A percentile compares a stretch with the other conserved stretches of the same genome.
These are phyloP conservation scores for Lithosia quadra DNA, from an alignment of 2,888 invertebrate species.

Conservation along the genomic window DNA sequence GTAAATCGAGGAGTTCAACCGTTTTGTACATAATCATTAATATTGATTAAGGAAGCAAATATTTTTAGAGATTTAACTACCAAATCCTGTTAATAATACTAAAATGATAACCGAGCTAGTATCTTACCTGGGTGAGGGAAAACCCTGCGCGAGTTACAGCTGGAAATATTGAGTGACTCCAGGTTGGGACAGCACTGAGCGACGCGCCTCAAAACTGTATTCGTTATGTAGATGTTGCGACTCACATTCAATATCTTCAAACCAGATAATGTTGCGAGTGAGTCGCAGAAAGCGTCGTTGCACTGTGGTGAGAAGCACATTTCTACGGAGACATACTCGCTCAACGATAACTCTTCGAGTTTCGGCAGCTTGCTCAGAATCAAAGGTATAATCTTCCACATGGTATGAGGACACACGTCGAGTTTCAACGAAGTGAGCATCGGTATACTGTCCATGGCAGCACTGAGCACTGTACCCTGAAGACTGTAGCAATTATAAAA, in stretches of 20 bases:
- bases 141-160: constrained; percentile 70
- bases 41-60: too few relatives aligned
- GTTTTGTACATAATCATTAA: too few relatives aligned
- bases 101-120: background rate
- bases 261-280: constrained; percentile 74
- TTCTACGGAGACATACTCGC: constrained; percentile 71
- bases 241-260: constrained; percentile 79
- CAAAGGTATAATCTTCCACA: constrained; percentile 76
- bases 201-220: constrained; percentile 83
- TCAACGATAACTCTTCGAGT: constrained; percentile 74
- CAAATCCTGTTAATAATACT: background rate
- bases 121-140: constrained; percentile 62
- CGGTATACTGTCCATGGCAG: constrained; percentile 69
- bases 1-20: too few relatives aligned
- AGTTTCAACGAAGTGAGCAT: constrained; percentile 69
- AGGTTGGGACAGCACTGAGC: constrained; percentile 79
- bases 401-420: constrained; percentile 71
- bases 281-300: constrained; percentile 71
- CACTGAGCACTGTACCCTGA: constrained; percentile 73
- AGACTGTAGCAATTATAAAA: constrained; percentile 81
- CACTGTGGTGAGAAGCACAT: constrained; percentile 53
- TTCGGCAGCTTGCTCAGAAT: constrained; percentile 72
- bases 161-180: constrained; percentile 77
- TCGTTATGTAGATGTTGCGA: constrained; percentile 80
- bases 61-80: too few relatives aligned